Evolutionary conservation across 92 coral and sea anemone genomes (phyloP), one percentile per base, ranked within the genome.

Genomic region (Epizoanthus illoricatus): DNA sequence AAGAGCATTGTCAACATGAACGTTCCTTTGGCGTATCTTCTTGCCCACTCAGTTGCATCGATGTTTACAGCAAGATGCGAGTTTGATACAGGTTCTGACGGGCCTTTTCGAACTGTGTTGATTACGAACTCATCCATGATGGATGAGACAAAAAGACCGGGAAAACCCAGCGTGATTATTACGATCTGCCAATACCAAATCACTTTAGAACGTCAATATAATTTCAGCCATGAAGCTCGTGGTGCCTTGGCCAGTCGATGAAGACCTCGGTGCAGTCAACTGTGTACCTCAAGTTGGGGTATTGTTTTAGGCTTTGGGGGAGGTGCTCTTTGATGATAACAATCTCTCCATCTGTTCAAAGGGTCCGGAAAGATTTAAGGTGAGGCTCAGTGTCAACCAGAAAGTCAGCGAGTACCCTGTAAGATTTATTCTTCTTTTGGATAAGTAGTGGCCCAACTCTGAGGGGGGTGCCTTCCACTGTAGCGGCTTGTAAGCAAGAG

Each of bases 241-340:
- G 67, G 33, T 84, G 65, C 60, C 86, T 75, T 74, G 95, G 93
- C 18, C 87, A 65, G 49, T 84, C 91, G 54, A 92, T 89, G 63
- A 89, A 92, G 1, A 92, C 89, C 57, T 92, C 91, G 33, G 81
- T 91, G 70, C 86, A 92, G 85, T 87, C 89, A 83, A 86, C 54
- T 18, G 88, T 89, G 63, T 83, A 84, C 36, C 91, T 68, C 13
- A 89, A 74, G 62, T 86, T 91, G 74, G 85, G 2, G 49, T 84
- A 84, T n/a, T 47, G 40, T 62, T 84, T 66, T 43, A 89, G 80
- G 60, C 90, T 58, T 33, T 65, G 41, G 73, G 60, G 84, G 74
- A 87, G 86, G 75, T 76, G 59, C 74, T 86, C 36, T 80, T 72
- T 80, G 55, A 90, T 80, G 71, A 89, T 28, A 11, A 89, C 88